Evolutionary conservation across 2,888 invertebrate genomes (phyloP), one percentile per base, ranked within the genome.

Genomic region (Deilephila elpenor): DNA sequence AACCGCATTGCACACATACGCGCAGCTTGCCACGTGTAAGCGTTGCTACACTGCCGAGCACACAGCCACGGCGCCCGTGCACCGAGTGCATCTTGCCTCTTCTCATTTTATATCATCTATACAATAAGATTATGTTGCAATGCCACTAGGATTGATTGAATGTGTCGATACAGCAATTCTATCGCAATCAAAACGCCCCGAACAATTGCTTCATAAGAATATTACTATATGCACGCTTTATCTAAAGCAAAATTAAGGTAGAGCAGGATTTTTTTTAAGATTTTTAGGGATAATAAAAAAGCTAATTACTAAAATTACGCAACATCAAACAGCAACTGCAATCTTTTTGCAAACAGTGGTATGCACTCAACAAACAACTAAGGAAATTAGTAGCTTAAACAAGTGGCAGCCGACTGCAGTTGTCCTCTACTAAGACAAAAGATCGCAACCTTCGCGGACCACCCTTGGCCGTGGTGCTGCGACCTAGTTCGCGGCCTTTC

Each of bases 401-500:
- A 61, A 53, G 53, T 56, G 34, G 14, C 51, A 61, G 74, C 71
- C 67, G 62, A 71, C 67, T 72, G 74, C 72, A 74, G 74, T 74
- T 76, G 78, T 79, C 78, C 80, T 83, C 78, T 76, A 81, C 78
- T 83, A 82, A 88, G 86, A 91, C 88, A 91, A 90, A 91, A 86
- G 83, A 86, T 80, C 81, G 81, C 91, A 93, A 94, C 93, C 93
- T 93, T 93, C 91, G 89, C 82, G 81, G 85, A 86, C 87, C 92
- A 93, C 93, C 93, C 93, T 94, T 94, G 93, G 93, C 93, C 93
- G 92, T 94, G 93, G 92, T 90, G 85, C 82, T 90, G 86, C 85
- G 93, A 93, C 93, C 92, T 88, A 93, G 89, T 89, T 93, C 83
- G 82, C 83, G 81, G 81, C 83, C 84, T 85, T 82, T 76, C 80